Evolutionary conservation across 2,888 invertebrate species (phyloP), one percentile per base, ranked within the genome.

Genomic region (Gymnoscelis rufifasciata): DNA sequence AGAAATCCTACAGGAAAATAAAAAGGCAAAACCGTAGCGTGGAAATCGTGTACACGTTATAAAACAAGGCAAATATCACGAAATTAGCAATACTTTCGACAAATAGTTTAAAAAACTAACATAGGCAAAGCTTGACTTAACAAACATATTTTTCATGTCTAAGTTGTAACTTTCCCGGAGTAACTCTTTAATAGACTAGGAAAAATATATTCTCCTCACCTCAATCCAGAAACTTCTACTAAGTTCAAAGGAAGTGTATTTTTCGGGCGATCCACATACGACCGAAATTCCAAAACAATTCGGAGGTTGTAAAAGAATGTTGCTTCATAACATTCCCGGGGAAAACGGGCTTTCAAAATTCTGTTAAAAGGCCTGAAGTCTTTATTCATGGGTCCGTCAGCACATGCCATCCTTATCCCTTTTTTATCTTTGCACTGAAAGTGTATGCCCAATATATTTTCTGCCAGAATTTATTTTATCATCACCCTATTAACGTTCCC

Each of bases 301-400:
- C 59, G 56, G 51, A 65, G 61, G 62, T 60, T 65, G 58, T 68
- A 68, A 66, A 70, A 68, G 59, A 64, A 68, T 62, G 63, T 61
- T 59, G 62, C 58, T 59, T 64, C 61, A 66, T 65, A 66, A 68
- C 66, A 71, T 70, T 71, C 64, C 57, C 60, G 51, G 59, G 54
- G 50, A 50, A 56, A 59, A 60, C 62, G 36, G 44, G 35, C 55
- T 45, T 53, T 68, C 64, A 71, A 61, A 63, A 57, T 57, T 64
- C 47, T 55, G 54, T 56, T 56, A 55, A 59, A 60, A 54, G 46
- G 50, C 47, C 40, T 51, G 43, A 52, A 65, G 51, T 62, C 58
- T 35, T 19, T 66, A 60, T 57, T 63, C 59, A 57, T 52, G 52
- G 49, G 58, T 59, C 53, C 52, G 56, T 66, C 59, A 64, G 62